Base-by-base conservation (phyloP, 2,797 vertebrate genomes). In the Erethizon dorsatum region DNA sequence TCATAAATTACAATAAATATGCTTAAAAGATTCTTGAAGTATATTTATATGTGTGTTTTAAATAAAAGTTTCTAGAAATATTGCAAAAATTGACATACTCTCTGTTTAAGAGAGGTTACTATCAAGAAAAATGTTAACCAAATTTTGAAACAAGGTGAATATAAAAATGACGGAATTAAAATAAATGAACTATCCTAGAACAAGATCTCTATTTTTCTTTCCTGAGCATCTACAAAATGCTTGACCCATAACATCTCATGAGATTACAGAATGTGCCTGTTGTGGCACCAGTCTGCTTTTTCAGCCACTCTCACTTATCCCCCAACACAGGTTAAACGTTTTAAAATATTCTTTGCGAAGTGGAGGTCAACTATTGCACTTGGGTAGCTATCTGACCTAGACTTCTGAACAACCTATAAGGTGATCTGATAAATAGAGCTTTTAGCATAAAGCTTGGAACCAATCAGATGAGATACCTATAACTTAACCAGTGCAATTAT, bases 1-100 rank as follows among this genome's bases (percentile, higher is more conserved):
- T 80, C 88, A 15, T 82, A 69, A 50, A 78, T 73, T 89, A 69
- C 28, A 52, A 77, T 69, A 69, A 17, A 33, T 20, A 52, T 61
- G 8, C 20, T 31, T 75, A 31, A 71, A 85, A 83, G 20, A 47
- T 47, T 75, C 73, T 88, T 88, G 47, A 93, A 73, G 56, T 41
- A 86, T 28, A 22, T 47, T 9, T 54, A 22, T 24, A n/a, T 83
- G 11, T 28, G 47, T 50, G 10, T 89, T 83, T 92, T 82, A 85
- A 91, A 37, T 84, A 75, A 54, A 82, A 87, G 12, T 56, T 91
- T 92, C 41, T 93, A 83, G 45, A 88, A 92, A 65, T 82, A 71
- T 50, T 82, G 52, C 4, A 83, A 73, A 77, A 95, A 82, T 3
- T 61, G 15, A 82, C 61, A 41, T 2, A 79, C 2, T 71, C 17